Evolutionary conservation across 2,888 invertebrate genomes (phyloP).

Genomic region (Apamea crenata): DNA sequence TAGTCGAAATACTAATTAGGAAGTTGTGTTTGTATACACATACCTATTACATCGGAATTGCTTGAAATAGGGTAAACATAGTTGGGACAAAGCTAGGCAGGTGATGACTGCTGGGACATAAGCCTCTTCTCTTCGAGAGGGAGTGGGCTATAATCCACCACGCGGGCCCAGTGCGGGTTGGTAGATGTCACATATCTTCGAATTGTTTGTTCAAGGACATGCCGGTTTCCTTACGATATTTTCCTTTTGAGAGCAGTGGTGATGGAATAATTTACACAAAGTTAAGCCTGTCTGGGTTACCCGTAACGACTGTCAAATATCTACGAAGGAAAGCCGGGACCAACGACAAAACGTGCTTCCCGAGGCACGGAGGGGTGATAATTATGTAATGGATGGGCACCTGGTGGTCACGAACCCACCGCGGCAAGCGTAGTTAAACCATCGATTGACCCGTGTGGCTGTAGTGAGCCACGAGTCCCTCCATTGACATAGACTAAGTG

Average conservation of each 20-base stretch:
- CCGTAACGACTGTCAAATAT: not conserved
- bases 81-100: too few species aligned
- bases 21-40: not conserved
- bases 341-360: not conserved
- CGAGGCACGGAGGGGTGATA: not conserved
- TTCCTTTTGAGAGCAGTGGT: too few species aligned
- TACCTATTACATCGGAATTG: not conserved
- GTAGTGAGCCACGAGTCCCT: not conserved
- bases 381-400: not conserved
- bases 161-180: too few species aligned
- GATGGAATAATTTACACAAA: too few species aligned
- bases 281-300: too few species aligned
- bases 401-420: not conserved
- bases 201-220: too few species aligned
- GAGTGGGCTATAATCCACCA: too few species aligned
- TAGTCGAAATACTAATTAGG: slow-evolving; percentile 2
- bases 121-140: too few species aligned
- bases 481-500: not conserved
- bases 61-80: not conserved
- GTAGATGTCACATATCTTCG: too few species aligned
- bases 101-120: too few species aligned
- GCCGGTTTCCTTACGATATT: too few species aligned
- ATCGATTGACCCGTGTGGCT: too few species aligned
- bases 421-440: not conserved
- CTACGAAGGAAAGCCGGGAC: not conserved